phyloP scores from a whole-genome alignment of 2,888 invertebrate species.

The Drosophila melanocephala region DNA sequence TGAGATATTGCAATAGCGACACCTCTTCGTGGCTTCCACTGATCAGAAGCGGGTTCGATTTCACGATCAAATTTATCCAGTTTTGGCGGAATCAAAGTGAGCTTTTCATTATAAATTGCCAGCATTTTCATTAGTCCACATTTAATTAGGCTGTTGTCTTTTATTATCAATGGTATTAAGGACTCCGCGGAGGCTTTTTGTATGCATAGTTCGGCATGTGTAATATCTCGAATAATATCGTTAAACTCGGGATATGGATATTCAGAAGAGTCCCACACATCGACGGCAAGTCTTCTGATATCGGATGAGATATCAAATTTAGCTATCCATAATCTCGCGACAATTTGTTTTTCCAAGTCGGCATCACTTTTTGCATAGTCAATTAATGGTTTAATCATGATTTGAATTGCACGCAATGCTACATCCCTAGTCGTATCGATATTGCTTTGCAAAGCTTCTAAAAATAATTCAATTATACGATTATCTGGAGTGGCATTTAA shows the following conservation, averaged over 20 bases:
- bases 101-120: slow-evolving; percentile 90
- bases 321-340: slow-evolving; percentile 93
- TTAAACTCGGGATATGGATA: slow-evolving; percentile 86
- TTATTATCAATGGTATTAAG: slow-evolving; percentile 89
- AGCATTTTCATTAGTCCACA: slow-evolving; percentile 89
- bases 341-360: slow-evolving; percentile 87
- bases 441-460: slow-evolving; percentile 91
- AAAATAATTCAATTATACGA: slow-evolving; percentile 91
- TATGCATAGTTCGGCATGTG: slow-evolving; percentile 92
- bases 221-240: slow-evolving; percentile 88
- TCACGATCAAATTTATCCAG: slow-evolving; percentile 97
- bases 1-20: slow-evolving; percentile 93
- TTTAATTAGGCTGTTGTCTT: slow-evolving; percentile 87
- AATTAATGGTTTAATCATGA: slow-evolving; percentile 88
- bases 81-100: slow-evolving; percentile 93
- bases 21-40: slow-evolving; percentile 96
- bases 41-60: slow-evolving; percentile 93
- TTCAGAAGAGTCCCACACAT: slow-evolving; percentile 88
- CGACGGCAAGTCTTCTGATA: slow-evolving; percentile 89
- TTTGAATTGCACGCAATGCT: slow-evolving; percentile 90
- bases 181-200: slow-evolving; percentile 94
- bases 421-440: slow-evolving; percentile 91
- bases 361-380: slow-evolving; percentile 30
- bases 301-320: slow-evolving; percentile 92
- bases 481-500: slow-evolving; percentile 88